phyloP scores from a whole-genome alignment of 2,113 vertebrate species.

The Halcyon malimbica region DNA sequence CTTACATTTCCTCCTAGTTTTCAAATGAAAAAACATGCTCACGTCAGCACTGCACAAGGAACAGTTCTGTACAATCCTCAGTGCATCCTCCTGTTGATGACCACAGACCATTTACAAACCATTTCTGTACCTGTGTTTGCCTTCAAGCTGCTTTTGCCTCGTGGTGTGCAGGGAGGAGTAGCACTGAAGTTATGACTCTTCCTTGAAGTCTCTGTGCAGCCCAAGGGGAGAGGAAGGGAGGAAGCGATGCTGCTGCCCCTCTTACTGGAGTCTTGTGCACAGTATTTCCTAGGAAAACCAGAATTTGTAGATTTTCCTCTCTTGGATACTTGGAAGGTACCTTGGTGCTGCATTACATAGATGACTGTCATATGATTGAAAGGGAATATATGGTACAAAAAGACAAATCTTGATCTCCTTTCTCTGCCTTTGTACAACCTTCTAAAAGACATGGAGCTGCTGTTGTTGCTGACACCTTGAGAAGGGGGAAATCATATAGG shows the following conservation, averaged over 20 bases:
- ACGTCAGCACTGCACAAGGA: background rate
- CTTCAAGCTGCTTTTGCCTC: background rate
- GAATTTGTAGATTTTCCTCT: background rate
- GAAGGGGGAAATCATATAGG: background rate
- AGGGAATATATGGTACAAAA: background rate
- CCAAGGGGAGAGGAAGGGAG: background rate
- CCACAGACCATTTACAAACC: background rate
- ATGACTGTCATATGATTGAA: background rate
- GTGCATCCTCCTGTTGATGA: background rate
- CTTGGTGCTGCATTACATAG: background rate
- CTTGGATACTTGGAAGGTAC: background rate
- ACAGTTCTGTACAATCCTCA: background rate
- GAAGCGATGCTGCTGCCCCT: background rate
- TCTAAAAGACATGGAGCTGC: background rate
- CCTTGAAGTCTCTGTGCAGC: background rate
- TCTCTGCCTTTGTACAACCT: background rate
- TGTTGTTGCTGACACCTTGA: background rate
- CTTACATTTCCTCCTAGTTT: background rate
- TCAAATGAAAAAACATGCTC: background rate
- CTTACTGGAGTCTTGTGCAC: background rate
- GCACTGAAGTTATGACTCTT: background rate
- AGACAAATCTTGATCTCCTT: background rate
- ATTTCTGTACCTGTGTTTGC: background rate
- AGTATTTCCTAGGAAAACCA: background rate
- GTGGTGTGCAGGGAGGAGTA: rapidly evolving